Conservation (phyloP, 2,797 vertebrate species). For the Leptatherina wallacei region DNA sequence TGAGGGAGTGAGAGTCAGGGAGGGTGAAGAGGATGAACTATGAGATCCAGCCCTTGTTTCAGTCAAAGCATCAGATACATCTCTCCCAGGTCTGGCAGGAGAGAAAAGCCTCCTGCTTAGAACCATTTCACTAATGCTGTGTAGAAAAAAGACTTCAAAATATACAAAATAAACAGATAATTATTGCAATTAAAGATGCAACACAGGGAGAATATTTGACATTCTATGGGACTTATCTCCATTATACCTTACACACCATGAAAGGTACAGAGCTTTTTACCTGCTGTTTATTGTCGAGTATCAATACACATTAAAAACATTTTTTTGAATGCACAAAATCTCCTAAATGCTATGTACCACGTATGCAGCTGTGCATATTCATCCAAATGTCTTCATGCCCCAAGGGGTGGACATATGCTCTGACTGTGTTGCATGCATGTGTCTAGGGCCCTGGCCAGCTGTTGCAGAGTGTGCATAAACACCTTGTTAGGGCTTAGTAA, state of each 20-base stretch:
- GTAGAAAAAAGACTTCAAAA: neutral
- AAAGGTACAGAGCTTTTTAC: neutral
- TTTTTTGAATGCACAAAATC: slow-evolving; percentile 15
- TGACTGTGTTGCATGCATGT: slow-evolving; percentile 22
- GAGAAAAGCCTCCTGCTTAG: slow-evolving; percentile 21
- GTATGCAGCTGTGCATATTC: slow-evolving; percentile 29
- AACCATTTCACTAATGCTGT: slow-evolving; percentile 1
- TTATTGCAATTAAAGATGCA: neutral
- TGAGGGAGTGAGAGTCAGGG: slow-evolving; percentile 11
- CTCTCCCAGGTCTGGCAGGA: slow-evolving; percentile 29
- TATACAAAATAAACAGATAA: neutral
- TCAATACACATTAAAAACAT: too few relatives aligned
- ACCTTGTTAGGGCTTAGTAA: slow-evolving; percentile 80
- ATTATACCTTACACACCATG: neutral
- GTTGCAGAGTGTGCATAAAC: slow-evolving; percentile 77
- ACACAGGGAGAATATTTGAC: neutral
- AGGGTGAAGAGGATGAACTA: slow-evolving; percentile 21
- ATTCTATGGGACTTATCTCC: neutral
- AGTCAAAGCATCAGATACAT: neutral
- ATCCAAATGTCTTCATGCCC: slow-evolving; percentile 53
- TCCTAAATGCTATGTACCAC: slow-evolving; percentile 19
- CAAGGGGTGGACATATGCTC: slow-evolving; percentile 45
- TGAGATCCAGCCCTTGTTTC: slow-evolving; percentile 33
- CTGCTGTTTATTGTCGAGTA: neutral
- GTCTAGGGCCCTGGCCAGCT: slow-evolving; percentile 70